Evolutionary conservation across 2,113 vertebrate species (phyloP), one percentile per base, ranked within the genome.

Genomic region (Oxyruncus cristatus): DNA sequence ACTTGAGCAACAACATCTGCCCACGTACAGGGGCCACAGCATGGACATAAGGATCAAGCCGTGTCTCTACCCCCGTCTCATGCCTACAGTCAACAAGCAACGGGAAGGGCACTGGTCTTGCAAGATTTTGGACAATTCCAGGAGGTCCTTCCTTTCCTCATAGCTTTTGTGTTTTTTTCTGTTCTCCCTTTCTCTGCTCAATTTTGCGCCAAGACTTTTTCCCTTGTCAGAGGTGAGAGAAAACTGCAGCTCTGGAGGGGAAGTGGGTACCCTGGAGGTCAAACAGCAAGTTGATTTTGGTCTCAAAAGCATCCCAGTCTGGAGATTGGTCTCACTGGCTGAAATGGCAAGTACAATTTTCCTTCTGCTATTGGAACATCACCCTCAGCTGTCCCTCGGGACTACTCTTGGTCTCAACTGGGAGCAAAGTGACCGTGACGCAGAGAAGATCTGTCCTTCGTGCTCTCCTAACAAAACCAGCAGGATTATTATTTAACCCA

Each of bases 61-160:
- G 53, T 7, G 16, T 65, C 59, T 91, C 70, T 16, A 26, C 8
- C 2, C 5, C 2, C 71, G 17, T 47, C 30, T 72, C 0, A 0
- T 47, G 22, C 23, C 49, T 19, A 21, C 17, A 39, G 27, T 8
- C 4, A 14, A 49, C 62, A 4, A 46, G 37, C 41, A 66, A 11
- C 32, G 86, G 50, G 42, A 70, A 50, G 18, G 9, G 2, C 33
- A 41, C 5, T 47, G 16, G 22, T 30, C 23, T 58, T 37, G 59
- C 6, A 89, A 74, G 22, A 33, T 62, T 77, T 81, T 81, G 35
- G 14, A 9, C 47, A 62, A 1, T 4, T 5, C 11, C 7, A 5
- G 0, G 17, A 27, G 18, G 18, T 74, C 19, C 27, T 46, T 79
- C 32, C n/a, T 65, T 85, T 58, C 30, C 32, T 44, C 1, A 0